These are phyloP conservation scores for Perizoma affinitatum DNA, from an alignment of 2,888 invertebrate species.

Conservation along the genomic window DNA sequence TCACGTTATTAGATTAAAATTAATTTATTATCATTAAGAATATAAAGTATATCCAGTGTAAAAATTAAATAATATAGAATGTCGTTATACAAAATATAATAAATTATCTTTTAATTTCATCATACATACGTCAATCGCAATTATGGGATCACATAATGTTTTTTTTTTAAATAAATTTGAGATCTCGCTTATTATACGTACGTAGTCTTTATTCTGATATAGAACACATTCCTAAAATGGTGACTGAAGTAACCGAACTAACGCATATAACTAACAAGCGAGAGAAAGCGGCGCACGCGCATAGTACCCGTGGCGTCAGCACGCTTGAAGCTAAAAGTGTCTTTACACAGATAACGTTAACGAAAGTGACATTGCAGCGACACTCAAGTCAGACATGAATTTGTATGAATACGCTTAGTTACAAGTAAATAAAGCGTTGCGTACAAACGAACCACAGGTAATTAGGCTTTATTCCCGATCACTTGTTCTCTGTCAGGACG, in stretches of 20 bases:
- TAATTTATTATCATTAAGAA: conserved; percentile 82
- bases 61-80: conserved; percentile 75
- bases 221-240: conserved; percentile 80
- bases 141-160: conserved; percentile 80
- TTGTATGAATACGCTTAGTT: too few species aligned
- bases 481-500: too few species aligned
- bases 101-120: conserved; percentile 78
- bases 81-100: conserved; percentile 83
- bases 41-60: conserved; percentile 82
- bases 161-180: conserved; percentile 83
- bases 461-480: too few species aligned
- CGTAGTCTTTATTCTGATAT: conserved; percentile 83
- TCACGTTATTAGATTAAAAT: conserved; percentile 84
- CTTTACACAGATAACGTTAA: too few species aligned
- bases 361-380: too few species aligned
- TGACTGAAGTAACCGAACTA: conserved; percentile 77
- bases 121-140: conserved; percentile 79
- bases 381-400: background rate
- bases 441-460: too few species aligned
- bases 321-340: conserved; percentile 3
- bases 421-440: too few species aligned
- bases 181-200: conserved; percentile 84
- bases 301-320: conserved; percentile 26
- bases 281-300: conserved; percentile 57
- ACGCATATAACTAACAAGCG: conserved; percentile 76